Evolutionary conservation across 2,888 invertebrate species (phyloP), one percentile per base, ranked within the genome.

Genomic region (Hololepta plana): DNA sequence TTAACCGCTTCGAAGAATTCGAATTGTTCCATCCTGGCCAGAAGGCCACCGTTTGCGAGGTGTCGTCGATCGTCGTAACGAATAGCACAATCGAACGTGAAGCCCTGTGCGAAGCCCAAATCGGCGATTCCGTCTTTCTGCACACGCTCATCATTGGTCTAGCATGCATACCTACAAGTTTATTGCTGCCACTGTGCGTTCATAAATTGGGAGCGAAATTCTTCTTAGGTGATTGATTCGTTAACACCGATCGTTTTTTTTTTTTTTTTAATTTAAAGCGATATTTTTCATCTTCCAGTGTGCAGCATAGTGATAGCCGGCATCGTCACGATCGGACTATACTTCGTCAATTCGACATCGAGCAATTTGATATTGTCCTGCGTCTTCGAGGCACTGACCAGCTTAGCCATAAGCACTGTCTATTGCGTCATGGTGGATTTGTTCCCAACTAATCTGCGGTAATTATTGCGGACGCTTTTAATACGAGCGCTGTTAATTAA

Each of bases 381-480:
- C 45, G 66, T 77, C 43, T 80, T 80, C 50, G 79, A 81, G 53
- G 77, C 79, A 2, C 57, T 79, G 26, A 79, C 80, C 23, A 79
- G 79, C 26, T 63, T 80, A 37, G 76, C 74, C 38, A 77, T 80
- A 50, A 76, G 77, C 56, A 65, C 76, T 30, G 72, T 80, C 24
- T 79, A 79, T 56, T 79, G 79, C 48, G 73, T 79, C 23, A 71
- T 80, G 51, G 80, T 80, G 33, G 80, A 80, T 50, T 57, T 80
- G 43, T 80, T 80, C 58, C 80, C 80, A 40, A 80, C 80, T 32
- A 79, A 80, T 57, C 65, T 80, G 49, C 72, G 79, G 79, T 76
- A 54, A 49, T n/a, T n/a, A n/a, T n/a, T n/a, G n/a, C n/a, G n/a
- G n/a, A n/a, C n/a, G n/a, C n/a, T n/a, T n/a, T n/a, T n/a, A n/a